These are phyloP conservation scores for Rhaphigaster nebulosa DNA, from an alignment of 2,888 invertebrate genomes.

Conservation along the genomic window DNA sequence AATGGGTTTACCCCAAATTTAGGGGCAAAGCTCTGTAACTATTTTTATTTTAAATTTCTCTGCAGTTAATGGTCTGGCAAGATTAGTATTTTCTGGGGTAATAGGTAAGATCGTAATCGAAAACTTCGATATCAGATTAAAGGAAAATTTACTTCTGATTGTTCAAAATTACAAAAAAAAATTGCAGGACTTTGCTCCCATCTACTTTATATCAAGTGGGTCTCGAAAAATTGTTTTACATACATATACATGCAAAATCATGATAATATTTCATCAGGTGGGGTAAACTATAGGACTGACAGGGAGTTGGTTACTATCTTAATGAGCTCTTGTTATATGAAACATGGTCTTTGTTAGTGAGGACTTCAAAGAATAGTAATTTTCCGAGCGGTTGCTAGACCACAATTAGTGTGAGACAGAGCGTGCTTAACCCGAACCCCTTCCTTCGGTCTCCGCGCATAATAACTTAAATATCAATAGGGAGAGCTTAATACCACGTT, in stretches of 20 bases:
- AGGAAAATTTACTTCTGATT: too few species aligned
- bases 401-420: conserved; percentile 6
- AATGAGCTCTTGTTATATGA: not conserved
- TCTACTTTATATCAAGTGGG: too few species aligned
- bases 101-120: too few species aligned
- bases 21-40: too few species aligned
- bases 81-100: too few species aligned
- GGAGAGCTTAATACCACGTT: not conserved
- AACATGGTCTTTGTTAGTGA: not conserved
- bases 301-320: not conserved
- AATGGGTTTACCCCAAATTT: too few species aligned
- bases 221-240: too few species aligned
- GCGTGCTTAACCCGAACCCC: not conserved
- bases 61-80: too few species aligned
- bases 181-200: too few species aligned
- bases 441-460: not conserved
- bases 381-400: conserved; percentile 43
- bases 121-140: too few species aligned
- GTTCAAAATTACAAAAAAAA: too few species aligned
- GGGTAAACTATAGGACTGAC: not conserved
- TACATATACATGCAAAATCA: not conserved
- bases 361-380: conserved; percentile 42
- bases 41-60: too few species aligned
- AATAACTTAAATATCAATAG: not conserved
- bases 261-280: not conserved